These are phyloP conservation scores for Temnothorax unifasciatus DNA, from an alignment of 2,888 invertebrate genomes.

Conservation along the genomic window DNA sequence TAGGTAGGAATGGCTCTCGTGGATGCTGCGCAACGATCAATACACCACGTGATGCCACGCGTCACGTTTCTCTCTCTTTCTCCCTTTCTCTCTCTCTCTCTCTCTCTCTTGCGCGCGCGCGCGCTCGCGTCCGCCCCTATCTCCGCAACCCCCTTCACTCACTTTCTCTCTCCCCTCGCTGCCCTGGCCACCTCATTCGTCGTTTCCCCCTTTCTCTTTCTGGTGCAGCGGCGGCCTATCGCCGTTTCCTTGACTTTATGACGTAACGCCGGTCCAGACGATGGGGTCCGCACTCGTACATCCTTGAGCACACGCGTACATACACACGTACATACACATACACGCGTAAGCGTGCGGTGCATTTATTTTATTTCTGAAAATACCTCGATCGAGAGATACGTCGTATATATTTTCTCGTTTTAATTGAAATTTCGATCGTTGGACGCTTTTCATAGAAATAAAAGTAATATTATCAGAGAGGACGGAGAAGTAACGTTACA, in stretches of 20 bases:
- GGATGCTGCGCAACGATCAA: conserved; percentile 85
- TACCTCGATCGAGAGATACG: conserved; percentile 16
- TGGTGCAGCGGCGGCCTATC: conserved; percentile 46
- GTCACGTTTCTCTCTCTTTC: conserved; percentile 79
- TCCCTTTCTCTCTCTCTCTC: conserved; percentile 43
- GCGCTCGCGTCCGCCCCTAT: conserved; percentile 16
- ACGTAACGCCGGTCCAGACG: conserved; percentile 56
- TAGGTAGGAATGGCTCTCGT: conserved; percentile 80
- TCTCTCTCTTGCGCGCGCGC: conserved; percentile 37
- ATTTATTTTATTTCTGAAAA: conserved; percentile 51
- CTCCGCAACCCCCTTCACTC: conserved; percentile 40
- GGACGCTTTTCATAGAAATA: background rate
- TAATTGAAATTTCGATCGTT: conserved; percentile 28
- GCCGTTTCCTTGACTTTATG: conserved; percentile 60
- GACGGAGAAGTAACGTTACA: background rate
- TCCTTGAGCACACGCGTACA: background rate
- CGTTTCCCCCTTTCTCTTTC: conserved; percentile 41
- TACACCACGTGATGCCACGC: conserved; percentile 85
- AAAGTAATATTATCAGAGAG: background rate
- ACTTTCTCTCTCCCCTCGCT: conserved; percentile 47
- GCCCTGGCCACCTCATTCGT: conserved; percentile 29
- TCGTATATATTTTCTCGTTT: conserved; percentile 13
- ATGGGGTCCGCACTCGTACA: conserved; percentile 5
- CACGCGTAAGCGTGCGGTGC: background rate
- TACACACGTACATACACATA: background rate